Conservation (phyloP, 2,113 vertebrate genomes). For the Apodemus speciosus region DNA sequence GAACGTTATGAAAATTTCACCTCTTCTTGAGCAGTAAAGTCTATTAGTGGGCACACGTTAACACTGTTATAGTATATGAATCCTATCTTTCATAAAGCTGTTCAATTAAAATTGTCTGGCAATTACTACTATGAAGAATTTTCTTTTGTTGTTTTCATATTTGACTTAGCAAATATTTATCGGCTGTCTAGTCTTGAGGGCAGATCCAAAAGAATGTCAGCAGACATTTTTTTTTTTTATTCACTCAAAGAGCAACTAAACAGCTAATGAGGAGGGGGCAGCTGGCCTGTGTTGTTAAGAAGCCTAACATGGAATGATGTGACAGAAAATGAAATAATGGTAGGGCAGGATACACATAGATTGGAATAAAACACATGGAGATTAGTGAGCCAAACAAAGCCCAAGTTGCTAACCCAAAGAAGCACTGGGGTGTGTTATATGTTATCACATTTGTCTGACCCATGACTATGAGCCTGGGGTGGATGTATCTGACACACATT, state of each 20-base stretch:
- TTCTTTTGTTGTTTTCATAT: background rate
- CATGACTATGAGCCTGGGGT: background rate
- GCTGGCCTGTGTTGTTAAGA: background rate
- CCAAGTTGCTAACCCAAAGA: background rate
- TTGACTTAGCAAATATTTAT: background rate
- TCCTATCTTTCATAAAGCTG: background rate
- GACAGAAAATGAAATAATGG: background rate
- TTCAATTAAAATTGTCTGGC: background rate
- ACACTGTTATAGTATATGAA: background rate
- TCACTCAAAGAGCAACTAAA: background rate
- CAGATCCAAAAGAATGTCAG: background rate
- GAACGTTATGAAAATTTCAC: background rate
- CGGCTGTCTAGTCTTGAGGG: background rate
- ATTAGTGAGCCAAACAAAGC: background rate
- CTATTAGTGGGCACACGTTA: background rate
- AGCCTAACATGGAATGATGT: background rate
- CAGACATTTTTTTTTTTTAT: too few relatives aligned
- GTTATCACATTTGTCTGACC: too few relatives aligned
- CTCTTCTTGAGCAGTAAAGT: background rate
- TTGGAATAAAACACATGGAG: background rate
- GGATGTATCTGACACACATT: background rate
- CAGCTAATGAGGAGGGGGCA: background rate
- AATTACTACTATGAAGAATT: background rate
- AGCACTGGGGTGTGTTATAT: background rate
- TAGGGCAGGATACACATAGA: too few relatives aligned